Evolutionary conservation across 2,113 vertebrate genomes (phyloP).

Genomic region (Ctenodactylus gundi): DNA sequence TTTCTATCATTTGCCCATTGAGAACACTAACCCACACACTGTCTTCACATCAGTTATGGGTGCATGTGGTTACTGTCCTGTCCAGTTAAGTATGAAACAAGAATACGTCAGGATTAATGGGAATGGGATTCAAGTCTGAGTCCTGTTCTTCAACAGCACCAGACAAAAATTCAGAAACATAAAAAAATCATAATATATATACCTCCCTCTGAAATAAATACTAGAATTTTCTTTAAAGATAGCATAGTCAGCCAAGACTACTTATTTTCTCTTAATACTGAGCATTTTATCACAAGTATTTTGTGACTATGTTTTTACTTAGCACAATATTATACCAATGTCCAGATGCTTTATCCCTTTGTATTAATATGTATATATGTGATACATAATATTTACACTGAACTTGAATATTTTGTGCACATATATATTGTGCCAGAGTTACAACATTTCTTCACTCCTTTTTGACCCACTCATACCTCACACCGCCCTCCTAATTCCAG

Average conservation of each 20-base stretch:
- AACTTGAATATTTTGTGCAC: too few relatives aligned
- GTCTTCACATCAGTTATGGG: background rate
- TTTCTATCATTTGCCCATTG: background rate
- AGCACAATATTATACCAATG: too few relatives aligned
- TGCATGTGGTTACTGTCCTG: background rate
- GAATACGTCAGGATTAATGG: slow-evolving; percentile 46
- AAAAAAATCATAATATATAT: background rate
- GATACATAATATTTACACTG: too few relatives aligned
- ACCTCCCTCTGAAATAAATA: background rate
- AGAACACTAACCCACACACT: background rate
- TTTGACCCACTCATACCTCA: too few relatives aligned
- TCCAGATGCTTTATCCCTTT: too few relatives aligned
- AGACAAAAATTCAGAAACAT: background rate
- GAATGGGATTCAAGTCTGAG: background rate
- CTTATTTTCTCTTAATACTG: background rate
- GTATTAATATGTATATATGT: too few relatives aligned
- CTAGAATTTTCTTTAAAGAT: background rate
- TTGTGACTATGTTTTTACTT: background rate
- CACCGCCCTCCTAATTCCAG: too few relatives aligned
- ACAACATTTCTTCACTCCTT: too few relatives aligned
- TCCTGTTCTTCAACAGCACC: background rate
- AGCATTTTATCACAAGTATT: background rate
- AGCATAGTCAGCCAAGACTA: background rate
- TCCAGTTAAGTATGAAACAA: slow-evolving; percentile 48
- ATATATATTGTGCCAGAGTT: too few relatives aligned